Conservation (phyloP, 2,113 vertebrate genomes). For the Micromys minutus region DNA sequence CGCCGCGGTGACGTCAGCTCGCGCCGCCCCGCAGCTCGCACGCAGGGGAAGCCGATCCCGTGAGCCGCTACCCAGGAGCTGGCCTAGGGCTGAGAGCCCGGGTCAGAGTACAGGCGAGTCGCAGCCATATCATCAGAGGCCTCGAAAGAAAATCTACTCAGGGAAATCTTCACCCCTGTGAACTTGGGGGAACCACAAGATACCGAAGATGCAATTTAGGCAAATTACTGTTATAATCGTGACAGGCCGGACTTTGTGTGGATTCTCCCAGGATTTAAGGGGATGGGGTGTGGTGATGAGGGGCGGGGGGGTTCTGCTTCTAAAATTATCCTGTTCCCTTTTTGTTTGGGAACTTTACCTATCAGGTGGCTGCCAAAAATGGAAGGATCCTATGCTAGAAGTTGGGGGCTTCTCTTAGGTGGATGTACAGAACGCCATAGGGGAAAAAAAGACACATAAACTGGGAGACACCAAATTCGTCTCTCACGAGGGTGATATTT, state of each 20-base stretch:
- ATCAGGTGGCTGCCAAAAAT: constrained; percentile 89
- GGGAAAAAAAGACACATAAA: constrained; percentile 86
- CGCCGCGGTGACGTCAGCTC: neutral
- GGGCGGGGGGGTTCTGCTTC: neutral
- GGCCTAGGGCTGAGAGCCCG: neutral
- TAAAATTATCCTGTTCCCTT: neutral
- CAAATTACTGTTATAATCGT: neutral
- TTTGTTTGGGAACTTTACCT: constrained; percentile 68
- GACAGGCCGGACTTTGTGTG: neutral
- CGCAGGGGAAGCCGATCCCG: neutral
- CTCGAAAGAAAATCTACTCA: no score
- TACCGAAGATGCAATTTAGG: neutral
- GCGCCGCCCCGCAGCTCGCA: neutral
- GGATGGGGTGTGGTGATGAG: neutral
- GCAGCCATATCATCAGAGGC: neutral
- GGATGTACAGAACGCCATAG: constrained; percentile 89
- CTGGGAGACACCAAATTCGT: constrained; percentile 89
- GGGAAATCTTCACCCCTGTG: neutral
- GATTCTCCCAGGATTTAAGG: neutral
- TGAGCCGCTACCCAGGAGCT: neutral
- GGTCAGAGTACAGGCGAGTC: no score
- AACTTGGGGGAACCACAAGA: neutral
- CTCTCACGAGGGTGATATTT: constrained; percentile 89
- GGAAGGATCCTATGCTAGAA: neutral
- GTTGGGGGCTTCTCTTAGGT: constrained; percentile 88